Evolutionary conservation across 2,888 invertebrate species (phyloP), one percentile per base, ranked within the genome.

Genomic region (Plagiodera versicolora): DNA sequence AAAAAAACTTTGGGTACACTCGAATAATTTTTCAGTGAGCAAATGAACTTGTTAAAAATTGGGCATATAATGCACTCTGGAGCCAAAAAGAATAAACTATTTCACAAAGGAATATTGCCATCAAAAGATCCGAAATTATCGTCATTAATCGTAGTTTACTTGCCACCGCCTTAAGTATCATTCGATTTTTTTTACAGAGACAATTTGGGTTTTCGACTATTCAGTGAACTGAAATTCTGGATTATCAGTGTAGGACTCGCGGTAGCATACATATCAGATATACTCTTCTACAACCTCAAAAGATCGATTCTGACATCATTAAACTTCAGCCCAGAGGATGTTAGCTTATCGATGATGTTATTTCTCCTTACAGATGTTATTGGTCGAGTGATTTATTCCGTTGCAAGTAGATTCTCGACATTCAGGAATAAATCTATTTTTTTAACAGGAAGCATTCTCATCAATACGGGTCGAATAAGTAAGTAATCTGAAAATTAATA

Each of bases 171-270:
- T n/a, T n/a, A n/a, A n/a, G n/a, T n/a, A n/a, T n/a, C n/a, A n/a
- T n/a, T n/a, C n/a, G n/a, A n/a, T n/a, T n/a, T n/a, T n/a, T n/a
- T 51, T 51, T 51, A 6, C 51, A 51, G 51, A 14, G 18, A 51
- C 14, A 14, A 8, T 14, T n/a, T 39, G 8, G 51, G 51, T 72
- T 75, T 89, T 60, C 83, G 83, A 0, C 77, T 89, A 10, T 75
- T 89, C 5, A 87, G 87, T 72, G 84, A 88, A 67, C 81, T 82
- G n/a, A 81, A 85, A 19, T 89, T 87, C 68, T 83, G 89, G 9
- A 91, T 89, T 73, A 87, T 90, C 60, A 85, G 87, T 52, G 74
- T 89, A 32, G 91, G 91, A 30, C 83, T 89, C 73, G 84, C 89
- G 0, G 82, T 90, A 57, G 85, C 87, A 1, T 83, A 88, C 61